Percentiles rank a stretch among this genome's conserved stretches.
Evolutionary conservation across 2,888 invertebrate genomes (phyloP).

Genomic region (Congeria kusceri): DNA sequence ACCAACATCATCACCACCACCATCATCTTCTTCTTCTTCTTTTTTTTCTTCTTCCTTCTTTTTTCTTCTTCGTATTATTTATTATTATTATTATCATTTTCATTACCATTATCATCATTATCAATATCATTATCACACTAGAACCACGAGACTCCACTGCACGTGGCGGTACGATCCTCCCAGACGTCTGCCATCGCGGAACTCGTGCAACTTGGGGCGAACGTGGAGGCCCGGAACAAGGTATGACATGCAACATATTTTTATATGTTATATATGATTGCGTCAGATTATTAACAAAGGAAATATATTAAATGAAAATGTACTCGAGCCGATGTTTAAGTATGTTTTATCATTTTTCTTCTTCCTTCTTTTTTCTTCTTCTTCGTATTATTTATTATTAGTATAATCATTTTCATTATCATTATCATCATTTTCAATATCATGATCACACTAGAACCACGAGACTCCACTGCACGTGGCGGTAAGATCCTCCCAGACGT

Average conservation of each 20-base stretch:
- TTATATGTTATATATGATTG: no score
- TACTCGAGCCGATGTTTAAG: no score
- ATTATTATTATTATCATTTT: background rate
- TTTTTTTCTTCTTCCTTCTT: background rate
- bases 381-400: no score
- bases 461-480: conserved; percentile 58
- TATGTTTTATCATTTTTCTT: background rate
- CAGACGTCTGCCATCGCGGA: conserved; percentile 29
- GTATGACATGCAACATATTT: no score
- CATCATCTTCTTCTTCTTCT: background rate
- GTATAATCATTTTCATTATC: no score
- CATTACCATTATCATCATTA: background rate
- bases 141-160: conserved; percentile 48
- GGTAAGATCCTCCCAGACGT: conserved; percentile 23
- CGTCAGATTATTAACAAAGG: no score
- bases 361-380: no score
- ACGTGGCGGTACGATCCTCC: conserved; percentile 44
- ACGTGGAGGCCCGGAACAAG: conserved; percentile 46
- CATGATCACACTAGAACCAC: conserved; percentile 24
- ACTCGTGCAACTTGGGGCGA: conserved; percentile 42
- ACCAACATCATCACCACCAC: background rate
- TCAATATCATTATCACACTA: conserved; percentile 1
- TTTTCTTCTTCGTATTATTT: no score
- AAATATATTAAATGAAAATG: no score
- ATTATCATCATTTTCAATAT: no score